Base-by-base conservation (phyloP, 2,113 vertebrate species). In the Ursus arctos region DNA sequence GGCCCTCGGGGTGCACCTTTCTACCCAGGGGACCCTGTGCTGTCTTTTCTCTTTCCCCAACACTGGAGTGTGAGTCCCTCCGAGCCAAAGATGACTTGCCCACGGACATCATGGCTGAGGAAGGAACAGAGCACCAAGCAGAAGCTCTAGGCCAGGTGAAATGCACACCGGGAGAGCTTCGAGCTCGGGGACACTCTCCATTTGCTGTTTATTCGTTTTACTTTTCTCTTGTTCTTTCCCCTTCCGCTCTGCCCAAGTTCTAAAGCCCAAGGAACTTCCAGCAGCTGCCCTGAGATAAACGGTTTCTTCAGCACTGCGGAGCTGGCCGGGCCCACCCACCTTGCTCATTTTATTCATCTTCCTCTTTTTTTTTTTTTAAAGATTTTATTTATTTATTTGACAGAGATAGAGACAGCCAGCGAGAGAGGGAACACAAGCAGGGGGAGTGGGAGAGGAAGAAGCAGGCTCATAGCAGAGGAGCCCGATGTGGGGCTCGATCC, bases 181-280 rank as follows among this genome's bases (percentile, higher is more conserved):
- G 43, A 57, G 53, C 57, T 36, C 82, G 18, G 65, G 53, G 53
- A 15, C n/a, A 6, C 7, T 19, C 71, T 76, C n/a, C 10, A 15
- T 65, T 82, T 53, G 49, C 40, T 53, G 59, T 19, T 36, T 6
- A 4, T 15, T 28, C 8, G 0, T 84, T 67, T 53, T 16, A 2
- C 61, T 16, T 55, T 69, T n/a, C 55, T 36, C 21, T 36, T 16
- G 22, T 12, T 59, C 57, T 11, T 28, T 18, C 3, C 72, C 59
- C 9, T 55, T 61, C 7, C 11, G 19, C 43, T 71, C 77, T 49
- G 59, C 47, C 80, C 74, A 65, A 13, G 49, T 71, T 67, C 83
- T 88, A 88, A 87, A 84, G 40, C 49, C 95, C 63, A 69, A 53
- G n/a, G 81, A 61, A 59, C 36, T 86, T 57, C 8, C 22, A 57